Base-by-base conservation (phyloP, 1,140 invertebrate genomes). In the Gryon sp. region DNA sequence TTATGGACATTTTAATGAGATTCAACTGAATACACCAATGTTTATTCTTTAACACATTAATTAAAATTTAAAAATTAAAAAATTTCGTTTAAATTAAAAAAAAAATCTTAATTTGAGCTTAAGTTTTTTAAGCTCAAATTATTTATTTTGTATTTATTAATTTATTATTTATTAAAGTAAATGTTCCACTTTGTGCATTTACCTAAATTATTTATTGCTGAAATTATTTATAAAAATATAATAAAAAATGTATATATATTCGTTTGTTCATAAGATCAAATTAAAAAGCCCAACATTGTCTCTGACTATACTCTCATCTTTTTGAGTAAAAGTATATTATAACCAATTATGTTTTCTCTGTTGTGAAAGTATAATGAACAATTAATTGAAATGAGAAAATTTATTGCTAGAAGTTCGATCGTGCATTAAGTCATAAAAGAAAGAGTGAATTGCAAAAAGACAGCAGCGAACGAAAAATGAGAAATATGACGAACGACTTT, bases 381-480 rank as follows among this genome's bases (percentile, higher is more conserved):
- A 73, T 73, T 63, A 63, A 74, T 65, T 65, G 70, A 59, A 65
- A 74, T 65, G 52, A 12, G 60, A 59, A 74, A 74, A 65, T 65
- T 63, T 57, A 63, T 55, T 50, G 36, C 52, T 4, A 41, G 9
- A 9, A 15, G 46, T 24, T 62, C 66, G 43, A 59, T 70, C 55
- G 66, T 62, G 55, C 66, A 70, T 70, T 52, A 59, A 70, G 55
- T 53, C 11, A 53, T 50, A 30, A 66, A 22, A 18, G 45, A 41
- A 60, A 40, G 36, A 34, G 11, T n/a, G 9, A n/a, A n/a, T n/a
- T n/a, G n/a, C 14, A 32, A 9, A 32, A 32, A n/a, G n/a, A 32
- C 2, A 34, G 11, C 14, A 43, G n/a, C n/a, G n/a, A n/a, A n/a
- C n/a, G n/a, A 57, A 65, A 32, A 28, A 43, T 24, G n/a, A n/a